Evolutionary conservation across 2,888 invertebrate species (phyloP), one percentile per base, ranked within the genome.

Genomic region (Eilema griseolum): DNA sequence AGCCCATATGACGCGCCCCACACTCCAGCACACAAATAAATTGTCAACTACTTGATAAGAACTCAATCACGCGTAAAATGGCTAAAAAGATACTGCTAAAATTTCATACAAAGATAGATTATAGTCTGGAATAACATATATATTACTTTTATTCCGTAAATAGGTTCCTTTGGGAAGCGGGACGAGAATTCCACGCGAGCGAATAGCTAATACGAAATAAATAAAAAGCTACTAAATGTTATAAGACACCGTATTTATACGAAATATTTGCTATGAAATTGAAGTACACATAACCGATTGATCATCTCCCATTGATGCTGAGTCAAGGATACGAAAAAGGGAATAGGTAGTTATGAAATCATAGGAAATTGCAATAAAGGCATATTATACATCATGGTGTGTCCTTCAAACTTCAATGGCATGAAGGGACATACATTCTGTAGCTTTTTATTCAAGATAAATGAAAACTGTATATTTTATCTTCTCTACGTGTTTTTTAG

Each of bases 341-440:
- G 61, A 69, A n/a, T n/a, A n/a, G n/a, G n/a, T 61, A 52, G 52
- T 65, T 33, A 28, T 33, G 10, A 41, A 69, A 59, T 26, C 12
- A 23, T n/a, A n/a, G n/a, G n/a, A n/a, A n/a, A n/a, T n/a, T n/a
- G 64, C 31, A 69, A 64, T 63, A 63, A 62, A 61, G 59, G 31
- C 20, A 11, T 20, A 23, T n/a, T 37, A 65, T 69, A 52, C 24
- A 56, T 65, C 69, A 69, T 26, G 65, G 46, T 20, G 20, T 11
- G 20, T 61, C 24, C 37, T n/a, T 41, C 37, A 46, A 31, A 37
- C 69, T 65, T 65, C 24, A 46, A 52, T 65, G 60, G 64, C 31
- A 41, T 69, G 26, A 69, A 65, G 52, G 59, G 16, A 64, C 41
- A 26, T 41, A 61, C 52, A 24, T 56, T n/a, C n/a, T 16, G 23